Conservation (phyloP, 2,797 vertebrate species). For the Thunnus albacares region DNA sequence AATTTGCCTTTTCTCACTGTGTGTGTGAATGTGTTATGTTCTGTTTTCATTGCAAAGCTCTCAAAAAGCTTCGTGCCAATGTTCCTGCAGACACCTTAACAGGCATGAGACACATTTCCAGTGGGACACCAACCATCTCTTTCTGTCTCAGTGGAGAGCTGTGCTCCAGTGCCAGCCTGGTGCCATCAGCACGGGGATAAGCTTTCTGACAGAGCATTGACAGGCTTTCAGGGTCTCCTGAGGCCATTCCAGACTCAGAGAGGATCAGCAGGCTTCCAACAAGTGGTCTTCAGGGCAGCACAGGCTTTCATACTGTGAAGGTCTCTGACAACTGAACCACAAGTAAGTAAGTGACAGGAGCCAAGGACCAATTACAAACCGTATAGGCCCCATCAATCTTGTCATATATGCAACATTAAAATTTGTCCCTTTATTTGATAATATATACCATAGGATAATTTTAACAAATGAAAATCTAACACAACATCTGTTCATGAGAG, state of each 20-base stretch:
- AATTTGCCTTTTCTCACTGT: not conserved
- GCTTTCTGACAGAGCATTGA: slow-evolving; percentile 66
- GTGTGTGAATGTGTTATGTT: slow-evolving; percentile 5
- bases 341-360: slow-evolving; percentile 52
- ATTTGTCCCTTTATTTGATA: not conserved
- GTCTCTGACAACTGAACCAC: slow-evolving; percentile 59
- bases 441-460: not conserved
- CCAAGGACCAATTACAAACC: slow-evolving; percentile 50
- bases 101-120: slow-evolving; percentile 71
- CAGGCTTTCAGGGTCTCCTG: slow-evolving; percentile 69
- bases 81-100: slow-evolving; percentile 60
- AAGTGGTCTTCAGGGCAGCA: slow-evolving; percentile 65
- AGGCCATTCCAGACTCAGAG: slow-evolving; percentile 60
- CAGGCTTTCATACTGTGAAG: slow-evolving; percentile 41
- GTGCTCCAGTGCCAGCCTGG: slow-evolving; percentile 60
- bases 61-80: slow-evolving; percentile 27
- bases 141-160: slow-evolving; percentile 61
- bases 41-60: slow-evolving; percentile 12
- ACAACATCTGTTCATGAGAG: not conserved
- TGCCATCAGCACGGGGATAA: slow-evolving; percentile 67
- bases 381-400: slow-evolving; percentile 20
- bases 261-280: slow-evolving; percentile 64
- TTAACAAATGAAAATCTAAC: slow-evolving; percentile 2
- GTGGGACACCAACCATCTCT: slow-evolving; percentile 60
- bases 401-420: not conserved